Evolutionary conservation across 2,113 vertebrate species (phyloP).

Genomic region (Limanda limanda): DNA sequence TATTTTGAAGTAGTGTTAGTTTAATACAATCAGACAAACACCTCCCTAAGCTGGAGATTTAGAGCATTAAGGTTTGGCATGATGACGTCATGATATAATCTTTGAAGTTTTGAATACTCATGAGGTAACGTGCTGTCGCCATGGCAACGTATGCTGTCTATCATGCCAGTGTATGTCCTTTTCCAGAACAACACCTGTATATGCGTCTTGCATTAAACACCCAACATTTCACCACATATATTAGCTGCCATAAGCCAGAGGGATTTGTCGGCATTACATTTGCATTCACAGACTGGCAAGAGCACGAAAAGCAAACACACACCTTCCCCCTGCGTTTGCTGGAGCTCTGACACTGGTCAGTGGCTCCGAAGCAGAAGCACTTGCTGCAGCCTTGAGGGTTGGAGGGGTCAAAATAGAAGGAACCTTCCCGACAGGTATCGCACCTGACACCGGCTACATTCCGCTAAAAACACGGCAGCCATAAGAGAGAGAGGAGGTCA

Average conservation of each 20-base stretch:
- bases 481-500: slow-evolving; percentile 48
- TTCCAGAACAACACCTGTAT: slow-evolving; percentile 3
- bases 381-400: slow-evolving; percentile 88
- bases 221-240: background rate
- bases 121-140: background rate
- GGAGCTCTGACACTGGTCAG: slow-evolving; percentile 85
- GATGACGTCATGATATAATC: background rate
- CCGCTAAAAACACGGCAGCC: slow-evolving; percentile 79
- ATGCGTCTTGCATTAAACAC: slow-evolving; percentile 11
- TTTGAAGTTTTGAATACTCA: background rate
- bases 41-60: background rate
- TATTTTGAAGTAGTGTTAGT: background rate
- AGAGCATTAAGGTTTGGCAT: background rate
- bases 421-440: slow-evolving; percentile 84
- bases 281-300: slow-evolving; percentile 37
- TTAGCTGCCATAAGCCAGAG: slow-evolving; percentile 6
- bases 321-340: slow-evolving; percentile 88
- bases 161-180: background rate
- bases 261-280: slow-evolving; percentile 12
- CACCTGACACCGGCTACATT: slow-evolving; percentile 88
- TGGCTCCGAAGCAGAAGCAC: slow-evolving; percentile 94
- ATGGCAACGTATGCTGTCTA: background rate
- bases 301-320: slow-evolving; percentile 41
- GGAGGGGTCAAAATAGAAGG: slow-evolving; percentile 88
- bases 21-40: background rate